Conservation (phyloP, 1,140 invertebrate genomes). For the Caenorhabditis brenneri region DNA sequence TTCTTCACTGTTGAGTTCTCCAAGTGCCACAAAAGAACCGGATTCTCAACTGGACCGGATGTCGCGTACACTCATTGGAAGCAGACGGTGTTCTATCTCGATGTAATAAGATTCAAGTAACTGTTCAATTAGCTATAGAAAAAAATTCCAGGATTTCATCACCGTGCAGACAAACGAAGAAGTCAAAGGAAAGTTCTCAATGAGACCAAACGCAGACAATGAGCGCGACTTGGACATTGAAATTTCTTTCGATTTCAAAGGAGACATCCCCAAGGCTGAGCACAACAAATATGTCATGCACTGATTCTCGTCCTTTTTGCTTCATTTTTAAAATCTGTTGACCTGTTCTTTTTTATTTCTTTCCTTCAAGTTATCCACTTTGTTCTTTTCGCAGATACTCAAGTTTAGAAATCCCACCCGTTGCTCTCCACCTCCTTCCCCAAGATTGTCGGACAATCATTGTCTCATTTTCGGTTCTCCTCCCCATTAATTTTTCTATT, state of each 20-base stretch:
- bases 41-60: constrained; percentile 96
- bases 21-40: constrained; percentile 95
- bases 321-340: neutral
- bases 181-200: constrained; percentile 86
- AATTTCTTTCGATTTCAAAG: constrained; percentile 77
- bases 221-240: constrained; percentile 91
- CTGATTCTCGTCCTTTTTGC: constrained; percentile 74
- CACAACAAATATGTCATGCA: constrained; percentile 94
- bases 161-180: constrained; percentile 84
- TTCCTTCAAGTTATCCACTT: neutral
- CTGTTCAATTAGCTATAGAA: neutral
- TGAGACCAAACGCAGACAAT: constrained; percentile 93
- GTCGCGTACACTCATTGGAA: constrained; percentile 99
- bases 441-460: neutral
- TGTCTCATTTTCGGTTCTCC: neutral
- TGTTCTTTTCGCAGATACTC: constrained; percentile 19
- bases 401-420: constrained; percentile 78
- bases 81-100: constrained; percentile 99
- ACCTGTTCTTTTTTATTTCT: neutral
- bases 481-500: neutral
- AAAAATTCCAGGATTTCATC: constrained; percentile 85
- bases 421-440: constrained; percentile 64
- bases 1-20: constrained; percentile 99
- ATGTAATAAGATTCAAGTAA: constrained; percentile 19
- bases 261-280: constrained; percentile 87